A percentile compares a stretch with the other conserved stretches of the same genome.
These are phyloP conservation scores for Pseudonaja textilis DNA, from an alignment of 2,113 vertebrate genomes.

Conservation along the genomic window DNA sequence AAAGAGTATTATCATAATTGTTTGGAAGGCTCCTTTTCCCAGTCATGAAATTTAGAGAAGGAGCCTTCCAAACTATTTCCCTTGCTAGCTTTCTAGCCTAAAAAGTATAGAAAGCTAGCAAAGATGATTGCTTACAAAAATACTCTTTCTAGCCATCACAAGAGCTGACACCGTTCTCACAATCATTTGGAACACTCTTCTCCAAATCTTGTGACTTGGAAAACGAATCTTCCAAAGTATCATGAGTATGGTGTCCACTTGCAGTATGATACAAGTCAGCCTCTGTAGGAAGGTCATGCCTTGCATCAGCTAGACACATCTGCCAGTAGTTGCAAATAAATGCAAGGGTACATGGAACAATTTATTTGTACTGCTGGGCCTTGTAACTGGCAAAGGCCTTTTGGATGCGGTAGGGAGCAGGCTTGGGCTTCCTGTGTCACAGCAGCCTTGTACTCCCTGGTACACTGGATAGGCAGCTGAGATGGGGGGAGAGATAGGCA, in stretches of 20 bases:
- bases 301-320: neutral
- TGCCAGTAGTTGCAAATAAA: neutral
- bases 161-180: neutral
- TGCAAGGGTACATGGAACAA: neutral
- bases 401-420: neutral
- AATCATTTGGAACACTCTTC: neutral
- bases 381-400: neutral
- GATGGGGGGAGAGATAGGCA: neutral
- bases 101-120: neutral
- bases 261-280: neutral
- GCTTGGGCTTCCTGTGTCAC: neutral
- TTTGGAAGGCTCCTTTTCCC: neutral
- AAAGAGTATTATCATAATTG: neutral
- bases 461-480: neutral
- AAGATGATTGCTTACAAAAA: neutral
- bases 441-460: neutral
- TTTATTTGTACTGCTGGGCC: neutral
- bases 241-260: neutral
- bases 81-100: neutral
- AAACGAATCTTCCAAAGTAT: neutral
- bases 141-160: neutral
- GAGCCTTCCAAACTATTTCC: neutral
- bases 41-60: no score
- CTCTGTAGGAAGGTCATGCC: neutral
- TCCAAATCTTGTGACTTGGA: neutral